Evolutionary conservation across 2,888 invertebrate genomes (phyloP), one percentile per base, ranked within the genome.

Genomic region (Pyrrhosoma nymphula): DNA sequence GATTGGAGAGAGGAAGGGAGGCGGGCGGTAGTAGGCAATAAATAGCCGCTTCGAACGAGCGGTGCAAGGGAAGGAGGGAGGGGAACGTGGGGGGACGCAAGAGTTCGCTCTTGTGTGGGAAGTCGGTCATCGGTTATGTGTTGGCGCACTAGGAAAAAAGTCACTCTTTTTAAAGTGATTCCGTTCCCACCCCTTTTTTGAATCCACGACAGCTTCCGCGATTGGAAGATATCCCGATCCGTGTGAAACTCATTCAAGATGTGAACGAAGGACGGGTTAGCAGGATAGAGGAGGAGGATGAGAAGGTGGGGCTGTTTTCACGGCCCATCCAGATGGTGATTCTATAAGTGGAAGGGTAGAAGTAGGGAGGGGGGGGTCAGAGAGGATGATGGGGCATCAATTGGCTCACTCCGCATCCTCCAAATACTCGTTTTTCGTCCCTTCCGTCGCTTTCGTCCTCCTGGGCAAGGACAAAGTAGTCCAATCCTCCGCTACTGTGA

Each of bases 91-190:
- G 75, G 82, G 82, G 82, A 82, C 30, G 35, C 30, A n/a, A 26
- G 26, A 12, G 23, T 20, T 26, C 69, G 12, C 14, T 82, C 16
- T 26, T 35, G 82, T 82, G 93, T 93, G 93, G 93, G 93, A 93
- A 93, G 69, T 93, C 93, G 93, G 93, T 93, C 93, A 93, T n/a
- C 69, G 93, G 69, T 63, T 69, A 82, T 82, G 82, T 82, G 82
- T 39, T 47, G 39, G 69, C 93, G 93, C 93, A 39, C 47, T 93
- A 47, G 69, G 26, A 82, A 82, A 82, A 82, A 82, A 82, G 30
- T 30, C 82, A 82, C 93, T 93, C 30, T 20, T 60, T 60, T 20
- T 20, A 60, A 39, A 69, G 93, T 93, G 93, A 69, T 93, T 69
- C 69, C 69, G 69, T 93, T 93, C 93, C 93, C 93, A 69, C 69